Conservation (phyloP, 1,140 invertebrate genomes). For the Heliconius hermathena region DNA sequence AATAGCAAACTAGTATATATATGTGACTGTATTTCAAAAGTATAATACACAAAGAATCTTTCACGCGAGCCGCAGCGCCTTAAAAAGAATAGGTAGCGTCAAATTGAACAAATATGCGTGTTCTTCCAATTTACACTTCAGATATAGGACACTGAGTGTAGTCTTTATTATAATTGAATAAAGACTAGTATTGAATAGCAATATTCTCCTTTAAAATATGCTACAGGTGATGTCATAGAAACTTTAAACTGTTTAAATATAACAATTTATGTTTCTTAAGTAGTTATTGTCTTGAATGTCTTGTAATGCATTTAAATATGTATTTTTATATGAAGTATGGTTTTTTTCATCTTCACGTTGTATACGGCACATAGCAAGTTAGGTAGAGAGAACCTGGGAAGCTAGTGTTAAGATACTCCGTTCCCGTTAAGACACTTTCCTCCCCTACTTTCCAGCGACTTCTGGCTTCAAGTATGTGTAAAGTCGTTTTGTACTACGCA, state of each 20-base stretch:
- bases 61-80: not conserved
- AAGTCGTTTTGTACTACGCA: no score
- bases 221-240: slow-evolving; percentile 5
- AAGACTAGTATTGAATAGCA: not conserved
- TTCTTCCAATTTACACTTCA: slow-evolving; percentile 1
- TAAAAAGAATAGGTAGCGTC: slow-evolving; percentile 1
- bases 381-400: no score
- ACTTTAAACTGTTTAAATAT: slow-evolving; percentile 15
- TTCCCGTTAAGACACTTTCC: no score
- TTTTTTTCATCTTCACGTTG: not conserved
- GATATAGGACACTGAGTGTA: not conserved
- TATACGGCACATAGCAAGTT: no score
- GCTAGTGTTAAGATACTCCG: no score
- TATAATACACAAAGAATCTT: not conserved
- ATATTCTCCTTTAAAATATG: not conserved
- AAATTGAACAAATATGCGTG: slow-evolving; percentile 10
- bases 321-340: not conserved
- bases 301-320: not conserved
- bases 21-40: not conserved
- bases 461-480: no score
- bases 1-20: not conserved
- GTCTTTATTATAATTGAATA: not conserved
- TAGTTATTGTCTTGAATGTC: not conserved
- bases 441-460: no score
- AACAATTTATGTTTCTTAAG: slow-evolving; percentile 2